Percentiles rank a stretch among this genome's conserved stretches.
These are phyloP conservation scores for Oreortyx pictus DNA, from an alignment of 2,797 vertebrate species.

Conservation along the genomic window DNA sequence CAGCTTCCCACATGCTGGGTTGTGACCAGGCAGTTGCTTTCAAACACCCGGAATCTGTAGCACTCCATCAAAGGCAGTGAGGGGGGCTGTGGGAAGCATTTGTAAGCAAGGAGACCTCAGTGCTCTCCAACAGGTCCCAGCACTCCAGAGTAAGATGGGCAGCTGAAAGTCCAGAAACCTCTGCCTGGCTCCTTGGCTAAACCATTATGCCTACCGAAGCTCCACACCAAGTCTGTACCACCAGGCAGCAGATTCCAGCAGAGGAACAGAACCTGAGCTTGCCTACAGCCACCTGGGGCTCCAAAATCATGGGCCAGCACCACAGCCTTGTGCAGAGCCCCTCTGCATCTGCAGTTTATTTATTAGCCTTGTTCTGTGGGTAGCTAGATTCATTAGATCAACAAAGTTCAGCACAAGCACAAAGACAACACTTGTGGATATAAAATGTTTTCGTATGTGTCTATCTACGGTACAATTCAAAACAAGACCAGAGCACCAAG, in stretches of 20 bases:
- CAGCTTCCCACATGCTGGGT: not conserved
- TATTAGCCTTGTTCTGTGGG: not conserved
- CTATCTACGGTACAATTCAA: not conserved
- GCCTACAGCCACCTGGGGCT: accelerated
- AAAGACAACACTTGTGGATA: not conserved
- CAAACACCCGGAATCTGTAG: not conserved
- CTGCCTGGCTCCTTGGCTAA: not conserved
- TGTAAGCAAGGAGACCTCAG: not conserved
- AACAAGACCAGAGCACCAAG: not conserved
- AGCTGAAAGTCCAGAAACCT: not conserved
- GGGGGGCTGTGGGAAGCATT: not conserved
- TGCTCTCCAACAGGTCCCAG: not conserved
- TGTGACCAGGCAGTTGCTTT: not conserved
- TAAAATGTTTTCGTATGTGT: not conserved
- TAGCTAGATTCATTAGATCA: not conserved
- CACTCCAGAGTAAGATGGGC: not conserved
- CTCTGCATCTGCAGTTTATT: not conserved
- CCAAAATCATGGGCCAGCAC: not conserved
- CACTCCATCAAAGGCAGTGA: not conserved
- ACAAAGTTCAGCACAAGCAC: not conserved
- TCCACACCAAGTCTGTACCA: not conserved
- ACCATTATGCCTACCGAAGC: not conserved
- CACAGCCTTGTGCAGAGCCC: accelerated
- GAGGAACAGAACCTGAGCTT: not conserved
- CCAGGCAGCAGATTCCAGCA: not conserved